Conservation (phyloP, 2,113 vertebrate genomes). For the Propithecus coquereli region DNA sequence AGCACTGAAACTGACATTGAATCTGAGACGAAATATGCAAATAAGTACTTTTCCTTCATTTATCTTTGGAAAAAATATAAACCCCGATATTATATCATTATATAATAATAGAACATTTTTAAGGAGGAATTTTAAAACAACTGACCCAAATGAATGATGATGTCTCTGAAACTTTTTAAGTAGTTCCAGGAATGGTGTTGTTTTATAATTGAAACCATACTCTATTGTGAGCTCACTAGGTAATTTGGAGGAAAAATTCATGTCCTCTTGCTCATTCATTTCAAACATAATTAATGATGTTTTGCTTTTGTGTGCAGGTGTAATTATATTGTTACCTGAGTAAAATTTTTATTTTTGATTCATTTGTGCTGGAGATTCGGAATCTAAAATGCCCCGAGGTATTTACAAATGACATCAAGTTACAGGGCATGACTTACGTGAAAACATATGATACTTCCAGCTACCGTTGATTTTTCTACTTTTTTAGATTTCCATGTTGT, state of each 20-base stretch:
- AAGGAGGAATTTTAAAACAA: background rate
- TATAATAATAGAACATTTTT: background rate
- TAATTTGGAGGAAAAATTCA: background rate
- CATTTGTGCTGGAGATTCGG: background rate
- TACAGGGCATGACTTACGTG: background rate
- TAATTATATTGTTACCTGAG: constrained; percentile 5
- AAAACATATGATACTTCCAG: background rate
- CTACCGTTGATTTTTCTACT: background rate
- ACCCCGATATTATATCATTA: background rate
- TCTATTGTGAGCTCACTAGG: background rate
- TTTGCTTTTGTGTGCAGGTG: background rate
- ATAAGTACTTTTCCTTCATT: background rate
- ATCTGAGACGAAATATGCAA: background rate
- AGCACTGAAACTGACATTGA: background rate
- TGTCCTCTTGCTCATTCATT: background rate
- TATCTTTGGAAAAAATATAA: background rate
- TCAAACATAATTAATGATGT: background rate
- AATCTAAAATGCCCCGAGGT: background rate
- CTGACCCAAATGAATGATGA: background rate
- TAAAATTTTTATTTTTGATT: background rate
- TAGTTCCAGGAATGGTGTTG: background rate
- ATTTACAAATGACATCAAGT: background rate
- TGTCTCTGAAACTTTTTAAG: background rate
- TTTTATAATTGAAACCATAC: background rate
- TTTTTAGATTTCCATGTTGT: background rate